Evolutionary conservation across 1,140 invertebrate genomes (phyloP), one percentile per base, ranked within the genome.

Genomic region (Temnothorax longispinosus): DNA sequence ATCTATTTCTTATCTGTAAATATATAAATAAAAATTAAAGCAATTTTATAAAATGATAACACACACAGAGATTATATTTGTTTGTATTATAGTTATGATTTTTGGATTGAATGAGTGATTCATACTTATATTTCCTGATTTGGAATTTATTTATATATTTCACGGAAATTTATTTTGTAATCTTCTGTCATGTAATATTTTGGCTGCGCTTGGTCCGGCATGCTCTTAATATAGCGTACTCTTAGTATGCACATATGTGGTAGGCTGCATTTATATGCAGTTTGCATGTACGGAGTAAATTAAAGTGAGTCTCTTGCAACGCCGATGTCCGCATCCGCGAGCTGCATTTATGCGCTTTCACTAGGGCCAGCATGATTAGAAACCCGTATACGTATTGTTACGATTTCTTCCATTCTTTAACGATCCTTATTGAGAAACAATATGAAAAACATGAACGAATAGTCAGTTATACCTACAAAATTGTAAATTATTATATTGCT

Each of bases 281-380:
- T 72, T 74, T 82, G 65, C 80, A 35, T 27, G 21, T 58, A 58
- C 44, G 38, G 10, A 72, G 65, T 72, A 72, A 82, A 82, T 82
- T 78, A 18, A 54, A 65, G 38, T n/a, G 2, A 52, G 38, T 71
- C 54, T 27, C 64, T 71, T 56, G 78, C 52, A 44, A 71, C 32
- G 78, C 52, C 11, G 21, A 72, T 69, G 41, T 82, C 38, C 80
- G 38, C 80, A 18, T 80, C 21, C 35, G 32, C 35, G 80, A 74
- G 56, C 2, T 47, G 80, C 80, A 82, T 82, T 82, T 74, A 82
- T 74, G 67, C 27, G 52, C 80, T 82, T 82, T 82, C 67, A 82
- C 80, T 78, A n/a, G 32, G 11, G 13, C 11, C 32, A 15, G 50
- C 41, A 13, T 60, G 69, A 82, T 82, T 81, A 82, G 67, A 74